Evolutionary conservation across 1,140 invertebrate species (phyloP).

Genomic region (Plectrocnemia conspersa): DNA sequence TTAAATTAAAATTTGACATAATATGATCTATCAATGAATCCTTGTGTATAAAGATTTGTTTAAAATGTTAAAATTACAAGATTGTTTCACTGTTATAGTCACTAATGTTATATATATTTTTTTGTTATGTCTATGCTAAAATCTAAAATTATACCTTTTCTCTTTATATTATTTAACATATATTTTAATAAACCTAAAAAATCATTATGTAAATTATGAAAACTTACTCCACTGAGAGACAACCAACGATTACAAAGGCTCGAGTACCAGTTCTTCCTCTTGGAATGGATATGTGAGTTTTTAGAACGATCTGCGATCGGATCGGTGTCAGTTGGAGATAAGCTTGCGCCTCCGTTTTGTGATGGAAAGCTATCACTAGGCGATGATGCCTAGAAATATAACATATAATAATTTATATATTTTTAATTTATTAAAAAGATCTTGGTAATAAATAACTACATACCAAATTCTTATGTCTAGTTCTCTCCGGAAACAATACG

Average conservation of each 20-base stretch:
- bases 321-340: conserved; percentile 42
- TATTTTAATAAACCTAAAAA: too few species aligned
- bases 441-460: conserved; percentile 37
- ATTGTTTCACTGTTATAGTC: too few species aligned
- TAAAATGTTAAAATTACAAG: too few species aligned
- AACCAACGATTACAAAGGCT: conserved; percentile 90
- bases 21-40: too few species aligned
- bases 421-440: too few species aligned
- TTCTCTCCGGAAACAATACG: conserved; percentile 78
- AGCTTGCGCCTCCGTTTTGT: conserved; percentile 42
- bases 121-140: too few species aligned
- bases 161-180: too few species aligned
- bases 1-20: too few species aligned
- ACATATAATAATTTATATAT: conserved; percentile 1
- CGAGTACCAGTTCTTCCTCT: conserved; percentile 91
- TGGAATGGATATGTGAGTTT: conserved; percentile 70
- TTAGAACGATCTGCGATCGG: conserved; percentile 50
- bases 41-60: too few species aligned
- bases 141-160: too few species aligned
- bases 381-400: conserved; percentile 43
- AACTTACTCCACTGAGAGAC: conserved; percentile 80
- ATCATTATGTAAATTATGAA: too few species aligned
- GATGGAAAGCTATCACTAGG: conserved; percentile 43
- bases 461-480: conserved; percentile 74
- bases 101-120: too few species aligned